phyloP scores from a whole-genome alignment of 2,797 vertebrate genomes.

The Prunella strophiata region DNA sequence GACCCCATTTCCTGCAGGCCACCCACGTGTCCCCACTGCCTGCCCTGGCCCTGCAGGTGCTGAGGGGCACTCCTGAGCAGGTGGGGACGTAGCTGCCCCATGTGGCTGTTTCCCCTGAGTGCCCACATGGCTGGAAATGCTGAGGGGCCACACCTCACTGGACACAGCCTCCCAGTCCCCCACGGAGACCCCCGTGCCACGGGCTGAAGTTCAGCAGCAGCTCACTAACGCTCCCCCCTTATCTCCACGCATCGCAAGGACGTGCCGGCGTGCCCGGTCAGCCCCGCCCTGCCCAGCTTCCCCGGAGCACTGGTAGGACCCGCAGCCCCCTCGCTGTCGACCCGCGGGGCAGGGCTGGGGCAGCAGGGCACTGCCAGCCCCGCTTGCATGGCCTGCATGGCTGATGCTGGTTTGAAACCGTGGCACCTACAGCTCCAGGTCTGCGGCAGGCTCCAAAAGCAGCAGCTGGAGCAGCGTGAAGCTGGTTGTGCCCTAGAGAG shows the following conservation, averaged over 20 bases:
- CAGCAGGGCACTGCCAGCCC: neutral
- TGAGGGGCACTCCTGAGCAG: neutral
- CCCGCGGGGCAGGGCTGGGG: neutral
- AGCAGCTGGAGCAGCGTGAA: accelerated
- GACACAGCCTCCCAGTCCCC: neutral
- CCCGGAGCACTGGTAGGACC: conserved; percentile 57
- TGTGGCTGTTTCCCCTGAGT: no score
- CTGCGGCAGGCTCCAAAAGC: neutral
- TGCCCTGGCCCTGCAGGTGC: neutral
- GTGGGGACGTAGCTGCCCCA: accelerated
- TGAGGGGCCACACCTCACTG: accelerated
- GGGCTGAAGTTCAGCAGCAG: neutral
- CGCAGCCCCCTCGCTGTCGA: accelerated
- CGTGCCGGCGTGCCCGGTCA: conserved; percentile 17
- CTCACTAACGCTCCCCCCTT: conserved; percentile 20
- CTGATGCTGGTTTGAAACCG: neutral
- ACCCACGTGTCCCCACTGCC: accelerated
- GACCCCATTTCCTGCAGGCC: neutral
- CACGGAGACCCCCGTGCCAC: accelerated
- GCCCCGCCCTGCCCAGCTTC: conserved; percentile 50
- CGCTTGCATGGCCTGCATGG: conserved; percentile 56
- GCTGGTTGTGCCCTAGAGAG: neutral
- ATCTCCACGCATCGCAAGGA: conserved; percentile 20
- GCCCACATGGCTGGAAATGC: neutral
- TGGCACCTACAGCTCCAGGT: neutral